Conservation (phyloP, 2,797 vertebrate genomes). For the Galagoides demidoff region DNA sequence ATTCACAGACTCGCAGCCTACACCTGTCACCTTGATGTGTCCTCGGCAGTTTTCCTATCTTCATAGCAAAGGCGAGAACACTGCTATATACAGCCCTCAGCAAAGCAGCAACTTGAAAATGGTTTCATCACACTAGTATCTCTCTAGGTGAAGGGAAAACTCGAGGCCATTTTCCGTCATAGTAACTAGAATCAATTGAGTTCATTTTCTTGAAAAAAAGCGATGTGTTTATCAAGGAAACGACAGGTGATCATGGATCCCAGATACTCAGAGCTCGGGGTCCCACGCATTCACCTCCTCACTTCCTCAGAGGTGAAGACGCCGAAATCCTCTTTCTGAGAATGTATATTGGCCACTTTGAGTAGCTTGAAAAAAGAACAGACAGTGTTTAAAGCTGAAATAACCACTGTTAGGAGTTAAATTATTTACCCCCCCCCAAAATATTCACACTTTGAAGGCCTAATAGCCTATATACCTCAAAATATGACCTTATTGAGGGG, state of each 20-base stretch:
- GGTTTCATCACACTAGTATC: neutral
- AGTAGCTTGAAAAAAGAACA: neutral
- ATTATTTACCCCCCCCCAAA: neutral
- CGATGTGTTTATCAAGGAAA: neutral
- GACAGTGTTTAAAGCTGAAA: neutral
- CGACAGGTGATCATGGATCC: no score
- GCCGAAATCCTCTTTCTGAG: neutral
- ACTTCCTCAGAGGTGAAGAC: neutral
- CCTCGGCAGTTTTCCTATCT: no score
- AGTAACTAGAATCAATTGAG: neutral
- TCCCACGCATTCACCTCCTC: neutral
- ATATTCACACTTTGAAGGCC: neutral
- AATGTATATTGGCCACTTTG: neutral
- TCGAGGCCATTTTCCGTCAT: neutral
- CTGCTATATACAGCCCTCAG: neutral
- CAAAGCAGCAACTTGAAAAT: accelerated
- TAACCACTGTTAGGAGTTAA: neutral
- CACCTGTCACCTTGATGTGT: neutral
- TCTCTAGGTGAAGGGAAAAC: neutral
- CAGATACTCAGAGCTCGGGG: neutral
- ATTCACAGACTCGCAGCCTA: neutral
- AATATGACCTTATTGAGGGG: neutral
- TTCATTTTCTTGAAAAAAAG: neutral
- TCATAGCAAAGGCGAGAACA: neutral
- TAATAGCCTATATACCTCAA: neutral